Evolutionary conservation across 2,888 invertebrate genomes (phyloP).

Genomic region (Thereva nobilitata): DNA sequence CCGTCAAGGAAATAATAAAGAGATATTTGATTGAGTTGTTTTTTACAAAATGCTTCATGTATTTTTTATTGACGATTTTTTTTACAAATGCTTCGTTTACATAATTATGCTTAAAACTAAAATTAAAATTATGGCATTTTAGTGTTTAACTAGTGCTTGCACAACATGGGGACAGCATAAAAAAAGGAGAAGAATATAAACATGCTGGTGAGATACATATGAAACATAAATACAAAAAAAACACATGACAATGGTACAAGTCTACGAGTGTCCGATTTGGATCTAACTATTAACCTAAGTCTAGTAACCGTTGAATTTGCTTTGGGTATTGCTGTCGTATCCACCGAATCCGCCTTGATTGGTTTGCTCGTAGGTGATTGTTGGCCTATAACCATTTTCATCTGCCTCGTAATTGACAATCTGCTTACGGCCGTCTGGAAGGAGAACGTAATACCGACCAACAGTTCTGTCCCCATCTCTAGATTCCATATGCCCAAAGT

Average conservation of each 20-base stretch:
- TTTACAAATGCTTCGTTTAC: conserved; percentile 3
- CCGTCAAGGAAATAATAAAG: not conserved
- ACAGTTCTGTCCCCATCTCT: conserved; percentile 67
- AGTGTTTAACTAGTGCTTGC: conserved; percentile 25
- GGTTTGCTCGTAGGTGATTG: conserved; percentile 68
- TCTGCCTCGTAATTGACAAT: conserved; percentile 73
- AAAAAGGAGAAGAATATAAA: conserved; percentile 2
- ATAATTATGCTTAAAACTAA: conserved; percentile 31
- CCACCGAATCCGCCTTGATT: conserved; percentile 52
- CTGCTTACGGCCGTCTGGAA: conserved; percentile 72
- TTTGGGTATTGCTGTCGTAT: conserved; percentile 51
- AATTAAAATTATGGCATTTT: conserved; percentile 38
- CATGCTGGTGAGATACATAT: not conserved
- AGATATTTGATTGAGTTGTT: conserved; percentile 11
- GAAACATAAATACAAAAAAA: conserved; percentile 21
- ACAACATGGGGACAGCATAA: conserved; percentile 7
- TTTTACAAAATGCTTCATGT: conserved; percentile 41
- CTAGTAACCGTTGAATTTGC: conserved; percentile 44
- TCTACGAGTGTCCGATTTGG: not conserved
- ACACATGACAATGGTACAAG: not conserved
- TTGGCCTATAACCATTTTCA: conserved; percentile 69
- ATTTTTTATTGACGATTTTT: conserved; percentile 26
- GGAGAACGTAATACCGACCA: conserved; percentile 67
- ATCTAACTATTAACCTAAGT: conserved; percentile 44
- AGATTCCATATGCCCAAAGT: conserved; percentile 69